Conservation (phyloP, 1,140 invertebrate genomes). For the Phthorimaea operculella region DNA sequence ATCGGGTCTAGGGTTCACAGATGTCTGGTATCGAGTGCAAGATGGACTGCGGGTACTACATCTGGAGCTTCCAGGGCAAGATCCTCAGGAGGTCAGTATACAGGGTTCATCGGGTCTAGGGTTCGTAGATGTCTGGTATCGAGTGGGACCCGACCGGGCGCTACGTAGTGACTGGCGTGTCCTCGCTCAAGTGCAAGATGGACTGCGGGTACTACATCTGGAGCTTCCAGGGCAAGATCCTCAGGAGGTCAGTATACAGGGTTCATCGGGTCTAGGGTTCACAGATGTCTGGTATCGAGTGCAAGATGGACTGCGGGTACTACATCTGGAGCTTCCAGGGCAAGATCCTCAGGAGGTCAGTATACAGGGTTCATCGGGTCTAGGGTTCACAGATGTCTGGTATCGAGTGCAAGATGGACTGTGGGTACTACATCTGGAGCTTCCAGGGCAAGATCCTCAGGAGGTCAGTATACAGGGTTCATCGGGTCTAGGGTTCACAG, state of each 20-base stretch:
- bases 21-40: conserved; percentile 97
- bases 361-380: too few species aligned
- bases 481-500: too few species aligned
- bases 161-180: conserved; percentile 96
- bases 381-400: conserved; percentile 85
- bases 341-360: conserved; percentile 71
- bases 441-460: conserved; percentile 90
- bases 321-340: conserved; percentile 99
- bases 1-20: too few species aligned
- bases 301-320: conserved; percentile 96
- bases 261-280: too few species aligned
- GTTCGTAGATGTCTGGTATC: conserved; percentile 85
- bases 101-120: too few species aligned
- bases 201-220: conserved; percentile 98
- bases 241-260: conserved; percentile 64
- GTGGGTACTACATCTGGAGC: conserved; percentile 96
- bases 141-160: conserved; percentile 99
- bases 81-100: conserved; percentile 68
- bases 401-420: conserved; percentile 96
- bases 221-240: conserved; percentile 94
- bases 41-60: conserved; percentile 96
- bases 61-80: conserved; percentile 98
- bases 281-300: conserved; percentile 96
- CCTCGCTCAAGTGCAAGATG: conserved; percentile 95
- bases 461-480: too few species aligned